Conservation (phyloP, 1,140 invertebrate genomes). For the Antheraea mylitta region DNA sequence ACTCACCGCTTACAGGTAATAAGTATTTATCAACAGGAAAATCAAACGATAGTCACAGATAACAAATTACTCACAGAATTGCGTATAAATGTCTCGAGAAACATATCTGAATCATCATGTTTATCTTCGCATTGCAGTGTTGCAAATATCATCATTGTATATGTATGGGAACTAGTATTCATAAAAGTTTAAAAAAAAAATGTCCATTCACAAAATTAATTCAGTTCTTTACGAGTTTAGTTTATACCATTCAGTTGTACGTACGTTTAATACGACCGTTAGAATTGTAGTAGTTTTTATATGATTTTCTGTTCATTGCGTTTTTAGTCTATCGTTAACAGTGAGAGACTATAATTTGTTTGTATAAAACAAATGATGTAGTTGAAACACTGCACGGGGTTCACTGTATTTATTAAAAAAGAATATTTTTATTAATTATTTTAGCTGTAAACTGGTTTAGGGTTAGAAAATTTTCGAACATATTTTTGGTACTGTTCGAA, state of each 20-base stretch:
- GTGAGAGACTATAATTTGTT: slow-evolving; percentile 39
- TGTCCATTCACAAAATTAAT: too few species aligned
- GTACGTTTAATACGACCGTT: too few species aligned
- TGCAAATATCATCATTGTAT: slow-evolving; percentile 4
- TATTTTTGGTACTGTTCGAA: background rate
- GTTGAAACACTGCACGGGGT: slow-evolving; percentile 25
- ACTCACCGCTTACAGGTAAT: too few species aligned
- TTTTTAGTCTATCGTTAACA: slow-evolving; percentile 18
- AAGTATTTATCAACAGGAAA: background rate
- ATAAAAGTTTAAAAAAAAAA: too few species aligned
- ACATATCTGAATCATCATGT: background rate
- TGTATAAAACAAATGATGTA: slow-evolving; percentile 39
- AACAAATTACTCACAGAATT: background rate
- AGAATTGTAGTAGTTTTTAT: slow-evolving; percentile 15
- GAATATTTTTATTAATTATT: slow-evolving; percentile 5
- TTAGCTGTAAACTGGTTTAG: background rate
- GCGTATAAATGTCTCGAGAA: background rate
- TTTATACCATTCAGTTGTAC: too few species aligned
- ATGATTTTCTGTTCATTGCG: slow-evolving; percentile 42
- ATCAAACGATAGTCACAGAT: background rate
- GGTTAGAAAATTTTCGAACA: background rate
- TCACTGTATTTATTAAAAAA: background rate
- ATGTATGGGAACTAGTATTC: background rate
- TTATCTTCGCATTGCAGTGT: slow-evolving; percentile 15
- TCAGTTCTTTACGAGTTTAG: too few species aligned